phyloP scores from a whole-genome alignment of 2,113 vertebrate species.

The Cyphomyrus plagiostoma region DNA sequence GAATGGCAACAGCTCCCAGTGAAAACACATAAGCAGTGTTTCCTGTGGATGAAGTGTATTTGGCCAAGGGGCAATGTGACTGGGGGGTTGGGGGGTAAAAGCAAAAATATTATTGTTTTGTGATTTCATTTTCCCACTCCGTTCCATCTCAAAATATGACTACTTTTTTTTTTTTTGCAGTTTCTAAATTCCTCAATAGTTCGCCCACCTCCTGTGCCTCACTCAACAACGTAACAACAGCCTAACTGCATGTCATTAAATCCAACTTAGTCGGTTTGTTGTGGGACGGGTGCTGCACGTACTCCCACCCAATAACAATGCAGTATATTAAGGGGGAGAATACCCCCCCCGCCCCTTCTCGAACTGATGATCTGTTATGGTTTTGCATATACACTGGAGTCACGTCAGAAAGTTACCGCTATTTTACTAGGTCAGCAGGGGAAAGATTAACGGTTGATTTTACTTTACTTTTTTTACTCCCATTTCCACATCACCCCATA shows the following conservation, averaged over 20 bases:
- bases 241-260: background rate
- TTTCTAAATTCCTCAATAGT: background rate
- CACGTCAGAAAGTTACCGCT: background rate
- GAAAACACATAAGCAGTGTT: background rate
- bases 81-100: no score
- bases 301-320: background rate
- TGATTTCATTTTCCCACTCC: no score
- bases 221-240: background rate
- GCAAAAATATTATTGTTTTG: no score
- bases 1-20: background rate
- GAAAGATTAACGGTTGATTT: background rate
- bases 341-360: background rate
- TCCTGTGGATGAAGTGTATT: no score
- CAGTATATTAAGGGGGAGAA: background rate
- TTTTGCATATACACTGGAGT: background rate
- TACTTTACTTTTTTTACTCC: background rate
- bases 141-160: no score
- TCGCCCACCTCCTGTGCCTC: background rate
- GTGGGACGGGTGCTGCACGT: background rate
- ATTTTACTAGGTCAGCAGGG: background rate
- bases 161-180: no score
- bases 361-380: background rate
- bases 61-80: no score
- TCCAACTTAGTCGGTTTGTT: background rate
- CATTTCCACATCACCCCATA: background rate